These are phyloP conservation scores for Heterodera schachtii DNA, from an alignment of 1,140 invertebrate species.

Conservation along the genomic window DNA sequence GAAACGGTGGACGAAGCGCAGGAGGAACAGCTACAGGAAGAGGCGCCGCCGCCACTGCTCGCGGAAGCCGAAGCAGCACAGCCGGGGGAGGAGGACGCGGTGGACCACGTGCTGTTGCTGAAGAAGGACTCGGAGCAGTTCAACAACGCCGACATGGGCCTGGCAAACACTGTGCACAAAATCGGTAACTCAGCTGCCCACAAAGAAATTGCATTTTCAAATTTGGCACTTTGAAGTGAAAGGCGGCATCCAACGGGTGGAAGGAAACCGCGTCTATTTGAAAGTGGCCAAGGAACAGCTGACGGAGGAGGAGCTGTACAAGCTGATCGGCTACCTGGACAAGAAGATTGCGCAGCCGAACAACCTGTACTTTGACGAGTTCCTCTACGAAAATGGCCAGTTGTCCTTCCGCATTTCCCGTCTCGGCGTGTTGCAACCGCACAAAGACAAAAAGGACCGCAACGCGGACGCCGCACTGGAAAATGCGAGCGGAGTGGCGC, in stretches of 20 bases:
- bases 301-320: conserved; percentile 51
- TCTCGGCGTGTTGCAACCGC: conserved; percentile 21
- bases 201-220: background rate
- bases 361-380: conserved; percentile 62
- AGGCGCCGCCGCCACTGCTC: conserved; percentile 56
- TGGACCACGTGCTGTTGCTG: conserved; percentile 41
- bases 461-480: conserved; percentile 51
- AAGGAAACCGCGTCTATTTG: conserved; percentile 64
- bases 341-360: conserved; percentile 56
- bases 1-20: conserved; percentile 1
- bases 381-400: conserved; percentile 63
- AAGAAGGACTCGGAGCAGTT: conserved; percentile 63
- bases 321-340: conserved; percentile 59
- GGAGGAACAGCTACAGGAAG: conserved; percentile 53
- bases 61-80: conserved; percentile 41
- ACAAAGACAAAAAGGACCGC: conserved; percentile 31
- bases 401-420: conserved; percentile 60
- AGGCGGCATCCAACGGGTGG: conserved; percentile 59
- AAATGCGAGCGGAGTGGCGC: conserved; percentile 59
- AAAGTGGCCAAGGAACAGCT: conserved; percentile 52
- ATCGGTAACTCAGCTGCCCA: conserved; percentile 32
- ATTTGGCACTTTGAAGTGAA: conserved; percentile 43
- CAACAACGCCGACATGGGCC: conserved; percentile 56
- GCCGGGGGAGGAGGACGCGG: background rate
- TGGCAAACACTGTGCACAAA: conserved; percentile 59